Evolutionary conservation across 2,888 invertebrate genomes (phyloP), one percentile per base, ranked within the genome.

Genomic region (Eulithis prunata): DNA sequence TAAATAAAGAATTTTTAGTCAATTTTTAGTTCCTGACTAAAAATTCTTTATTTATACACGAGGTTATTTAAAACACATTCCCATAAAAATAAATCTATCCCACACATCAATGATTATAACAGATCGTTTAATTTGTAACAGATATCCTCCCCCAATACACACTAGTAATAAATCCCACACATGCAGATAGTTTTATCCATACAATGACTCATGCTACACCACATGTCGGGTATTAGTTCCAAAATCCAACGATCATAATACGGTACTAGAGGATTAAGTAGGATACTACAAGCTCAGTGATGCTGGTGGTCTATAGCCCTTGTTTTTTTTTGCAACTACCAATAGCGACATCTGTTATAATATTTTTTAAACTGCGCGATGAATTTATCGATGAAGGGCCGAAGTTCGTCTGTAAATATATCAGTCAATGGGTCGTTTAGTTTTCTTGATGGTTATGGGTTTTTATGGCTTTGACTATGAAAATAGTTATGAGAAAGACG

Each of bases 181-280:
- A 79, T 77, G 77, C 71, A 69, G 73, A 74, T 71, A 74, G 67
- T 67, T 62, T 73, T 70, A 71, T 71, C 70, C 72, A 72, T 74
- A 74, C 71, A 73, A 71, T 78, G 74, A 74, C 75, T 77, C 82
- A 83, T 81, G 79, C 72, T 63, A 7, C 72, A 87, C 85, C 92
- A 92, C 91, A 92, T 93, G 92, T 90, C 83, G 75, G 73, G 91
- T 75, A 87, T 91, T 89, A 91, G 82, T 78, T 62, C 81, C 83
- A 84, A 89, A 90, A 87, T 85, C 89, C 88, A 78, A 82, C 86
- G 84, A 91, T 92, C 92, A 91, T 87, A 92, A 92, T 89, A 91
- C 87, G 86, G 84, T 83, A 85, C 85, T 82, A 75, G 65, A 68
- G 90, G 91, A 91, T 92, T 90, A 91, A 81, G 72, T 76, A 78